These are phyloP conservation scores for Scomber colias DNA, from an alignment of 2,113 vertebrate genomes.

Conservation along the genomic window DNA sequence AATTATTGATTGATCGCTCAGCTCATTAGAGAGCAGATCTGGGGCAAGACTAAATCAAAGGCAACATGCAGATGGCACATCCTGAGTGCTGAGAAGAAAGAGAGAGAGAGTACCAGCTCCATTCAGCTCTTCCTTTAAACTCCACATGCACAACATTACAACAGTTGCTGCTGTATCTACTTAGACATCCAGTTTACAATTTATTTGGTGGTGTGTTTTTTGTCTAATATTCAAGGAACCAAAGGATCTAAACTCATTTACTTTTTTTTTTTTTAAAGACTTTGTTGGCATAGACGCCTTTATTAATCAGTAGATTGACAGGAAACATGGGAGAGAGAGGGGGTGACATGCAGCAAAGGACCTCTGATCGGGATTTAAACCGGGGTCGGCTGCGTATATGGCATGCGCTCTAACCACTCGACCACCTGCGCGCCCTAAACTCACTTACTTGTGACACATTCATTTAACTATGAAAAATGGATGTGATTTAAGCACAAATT, in stretches of 20 bases:
- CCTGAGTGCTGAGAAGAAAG: slow-evolving; percentile 50
- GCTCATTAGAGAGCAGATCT: slow-evolving; percentile 81
- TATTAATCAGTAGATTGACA: too few species aligned
- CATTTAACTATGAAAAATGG: too few species aligned
- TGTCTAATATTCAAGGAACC: not conserved
- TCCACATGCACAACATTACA: not conserved
- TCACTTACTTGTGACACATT: too few species aligned
- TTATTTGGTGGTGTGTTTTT: not conserved
- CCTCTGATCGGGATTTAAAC: too few species aligned
- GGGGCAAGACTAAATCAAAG: slow-evolving; percentile 78
- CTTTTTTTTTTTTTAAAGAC: too few species aligned
- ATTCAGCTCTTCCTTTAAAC: not conserved
- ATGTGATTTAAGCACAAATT: too few species aligned
- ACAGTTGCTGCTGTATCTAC: not conserved
- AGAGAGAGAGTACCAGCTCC: slow-evolving; percentile 15
- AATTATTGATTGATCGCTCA: slow-evolving; percentile 87
- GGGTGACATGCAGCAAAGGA: too few species aligned
- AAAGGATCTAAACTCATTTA: not conserved
- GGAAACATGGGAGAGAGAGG: too few species aligned
- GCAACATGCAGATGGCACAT: slow-evolving; percentile 78
- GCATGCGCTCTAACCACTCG: too few species aligned
- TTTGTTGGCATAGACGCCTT: too few species aligned
- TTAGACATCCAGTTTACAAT: not conserved
- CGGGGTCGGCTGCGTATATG: too few species aligned
- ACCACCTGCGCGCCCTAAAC: too few species aligned